Percentiles rank a stretch among this genome's conserved stretches.
These are phyloP conservation scores for Phyllostomus hastatus DNA, from an alignment of 2,113 vertebrate genomes.

Conservation along the genomic window DNA sequence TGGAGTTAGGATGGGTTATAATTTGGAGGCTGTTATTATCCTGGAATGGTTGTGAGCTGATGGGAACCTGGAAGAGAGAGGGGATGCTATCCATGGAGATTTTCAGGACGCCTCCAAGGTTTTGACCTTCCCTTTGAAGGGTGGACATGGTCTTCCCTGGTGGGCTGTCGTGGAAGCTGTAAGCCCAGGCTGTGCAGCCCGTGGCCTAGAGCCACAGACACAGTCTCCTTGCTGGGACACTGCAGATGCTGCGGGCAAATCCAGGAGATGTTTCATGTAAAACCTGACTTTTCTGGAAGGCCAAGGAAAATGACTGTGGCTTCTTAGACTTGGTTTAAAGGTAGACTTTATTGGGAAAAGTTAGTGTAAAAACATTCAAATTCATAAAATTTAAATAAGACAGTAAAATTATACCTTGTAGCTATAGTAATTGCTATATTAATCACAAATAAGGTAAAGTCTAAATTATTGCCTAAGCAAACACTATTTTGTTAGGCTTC, in stretches of 20 bases:
- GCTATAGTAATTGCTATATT: constrained; percentile 64
- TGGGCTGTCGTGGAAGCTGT: background rate
- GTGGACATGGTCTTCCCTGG: background rate
- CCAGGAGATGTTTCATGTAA: background rate
- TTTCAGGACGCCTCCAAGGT: background rate
- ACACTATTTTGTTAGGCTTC: constrained; percentile 69
- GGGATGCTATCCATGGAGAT: no score
- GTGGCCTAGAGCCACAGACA: background rate
- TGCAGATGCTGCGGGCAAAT: background rate
- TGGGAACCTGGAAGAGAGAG: background rate
- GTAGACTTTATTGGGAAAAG: constrained; percentile 58
- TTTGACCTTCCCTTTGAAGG: background rate
- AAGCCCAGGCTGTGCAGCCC: background rate
- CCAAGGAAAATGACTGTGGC: background rate
- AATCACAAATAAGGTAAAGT: constrained; percentile 72
- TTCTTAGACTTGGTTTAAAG: background rate
- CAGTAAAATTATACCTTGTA: constrained; percentile 74
- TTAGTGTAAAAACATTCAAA: constrained; percentile 72
- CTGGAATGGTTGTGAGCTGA: background rate
- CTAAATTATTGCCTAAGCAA: constrained; percentile 75
- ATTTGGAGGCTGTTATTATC: background rate
- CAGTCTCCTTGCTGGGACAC: no score
- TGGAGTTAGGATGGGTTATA: background rate
- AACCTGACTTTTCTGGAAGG: background rate
- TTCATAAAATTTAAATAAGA: constrained; percentile 76